Evolutionary conservation across 2,113 vertebrate genomes (phyloP).

Genomic region (Mystacornis crossleyi): DNA sequence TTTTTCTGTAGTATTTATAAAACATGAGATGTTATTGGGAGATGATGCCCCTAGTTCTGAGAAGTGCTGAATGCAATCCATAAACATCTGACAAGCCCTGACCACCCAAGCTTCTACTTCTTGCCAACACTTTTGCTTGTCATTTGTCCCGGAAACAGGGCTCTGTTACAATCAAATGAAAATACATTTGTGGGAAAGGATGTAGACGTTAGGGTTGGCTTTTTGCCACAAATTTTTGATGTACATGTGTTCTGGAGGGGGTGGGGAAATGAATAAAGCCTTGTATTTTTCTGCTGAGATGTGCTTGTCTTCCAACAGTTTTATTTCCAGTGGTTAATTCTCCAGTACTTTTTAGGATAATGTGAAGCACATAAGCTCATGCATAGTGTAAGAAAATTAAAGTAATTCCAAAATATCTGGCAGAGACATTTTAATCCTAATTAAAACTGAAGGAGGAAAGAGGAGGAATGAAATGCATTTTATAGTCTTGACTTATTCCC

Average conservation of each 20-base stretch:
- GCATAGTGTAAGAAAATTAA: background rate
- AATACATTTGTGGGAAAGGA: background rate
- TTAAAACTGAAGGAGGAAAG: slow-evolving; percentile 24
- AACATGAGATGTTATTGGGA: background rate
- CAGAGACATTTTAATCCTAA: slow-evolving; percentile 19
- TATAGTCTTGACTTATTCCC: background rate
- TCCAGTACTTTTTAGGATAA: background rate
- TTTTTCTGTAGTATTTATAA: background rate
- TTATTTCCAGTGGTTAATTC: background rate
- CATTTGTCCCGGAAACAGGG: background rate
- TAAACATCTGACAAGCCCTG: background rate
- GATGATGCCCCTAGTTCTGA: background rate
- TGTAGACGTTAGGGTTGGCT: fast-evolving
- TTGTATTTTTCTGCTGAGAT: background rate
- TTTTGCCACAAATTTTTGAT: background rate
- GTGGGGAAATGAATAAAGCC: background rate
- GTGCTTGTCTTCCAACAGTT: background rate
- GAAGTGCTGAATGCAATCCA: background rate
- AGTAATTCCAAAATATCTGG: background rate
- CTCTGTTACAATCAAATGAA: background rate
- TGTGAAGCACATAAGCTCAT: background rate
- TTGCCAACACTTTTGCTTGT: background rate
- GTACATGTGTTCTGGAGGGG: background rate
- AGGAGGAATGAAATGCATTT: background rate
- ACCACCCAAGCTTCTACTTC: background rate